phyloP scores from a whole-genome alignment of 2,113 vertebrate species.

The Phalacrocorax aristotelis region DNA sequence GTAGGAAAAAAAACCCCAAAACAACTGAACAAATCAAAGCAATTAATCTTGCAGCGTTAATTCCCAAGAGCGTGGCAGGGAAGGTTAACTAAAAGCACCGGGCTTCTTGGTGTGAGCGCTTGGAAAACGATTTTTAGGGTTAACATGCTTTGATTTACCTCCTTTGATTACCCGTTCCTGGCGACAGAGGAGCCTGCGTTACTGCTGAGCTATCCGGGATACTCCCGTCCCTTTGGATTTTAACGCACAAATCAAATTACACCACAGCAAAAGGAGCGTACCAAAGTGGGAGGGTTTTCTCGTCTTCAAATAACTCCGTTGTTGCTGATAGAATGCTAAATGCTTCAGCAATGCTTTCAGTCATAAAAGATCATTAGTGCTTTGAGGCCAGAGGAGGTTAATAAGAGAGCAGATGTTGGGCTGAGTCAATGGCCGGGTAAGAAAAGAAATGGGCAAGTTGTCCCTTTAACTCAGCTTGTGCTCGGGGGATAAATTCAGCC shows the following conservation, averaged over 20 bases:
- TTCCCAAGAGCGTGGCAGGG: not conserved
- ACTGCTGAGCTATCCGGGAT: not conserved
- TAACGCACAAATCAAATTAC: not conserved
- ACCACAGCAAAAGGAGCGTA: not conserved
- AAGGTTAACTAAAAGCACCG: not conserved
- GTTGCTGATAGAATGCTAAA: not conserved
- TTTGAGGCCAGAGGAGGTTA: not conserved
- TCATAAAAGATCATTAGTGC: not conserved
- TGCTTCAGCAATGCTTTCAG: not conserved
- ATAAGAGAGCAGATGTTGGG: constrained; percentile 35
- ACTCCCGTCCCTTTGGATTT: not conserved
- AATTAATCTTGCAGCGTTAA: not conserved
- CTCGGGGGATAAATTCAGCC: not conserved
- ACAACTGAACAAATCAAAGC: not conserved
- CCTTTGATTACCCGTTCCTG: not conserved
- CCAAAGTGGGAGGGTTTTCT: not conserved
- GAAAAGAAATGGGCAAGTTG: not conserved
- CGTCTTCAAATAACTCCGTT: not conserved
- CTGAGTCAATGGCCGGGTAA: not conserved
- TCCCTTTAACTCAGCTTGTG: not conserved
- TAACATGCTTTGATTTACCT: not conserved
- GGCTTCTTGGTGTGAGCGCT: rapidly evolving
- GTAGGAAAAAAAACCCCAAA: rapidly evolving
- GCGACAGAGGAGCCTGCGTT: rapidly evolving
- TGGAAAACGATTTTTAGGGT: not conserved